A percentile compares a stretch with the other conserved stretches of the same genome.
These are phyloP conservation scores for Megaceryle alcyon DNA, from an alignment of 2,797 vertebrate genomes.

Conservation along the genomic window DNA sequence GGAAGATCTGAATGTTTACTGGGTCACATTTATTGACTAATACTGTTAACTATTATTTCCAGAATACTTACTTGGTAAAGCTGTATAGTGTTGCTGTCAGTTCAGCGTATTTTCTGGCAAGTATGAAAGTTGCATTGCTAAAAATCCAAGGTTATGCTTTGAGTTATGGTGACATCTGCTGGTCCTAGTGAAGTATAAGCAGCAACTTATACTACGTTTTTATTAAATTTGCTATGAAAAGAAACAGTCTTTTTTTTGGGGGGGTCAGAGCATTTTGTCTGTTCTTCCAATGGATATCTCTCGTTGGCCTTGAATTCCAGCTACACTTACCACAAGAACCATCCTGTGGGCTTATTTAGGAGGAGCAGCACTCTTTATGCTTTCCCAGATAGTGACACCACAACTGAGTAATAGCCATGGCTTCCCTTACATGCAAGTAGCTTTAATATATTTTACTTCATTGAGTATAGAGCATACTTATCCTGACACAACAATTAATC, in stretches of 20 bases:
- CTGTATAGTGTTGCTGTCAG: background rate
- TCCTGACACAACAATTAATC: background rate
- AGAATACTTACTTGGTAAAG: background rate
- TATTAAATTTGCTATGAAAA: background rate
- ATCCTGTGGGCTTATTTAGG: background rate
- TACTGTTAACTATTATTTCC: background rate
- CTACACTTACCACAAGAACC: background rate
- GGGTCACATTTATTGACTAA: background rate
- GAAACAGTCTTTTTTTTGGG: background rate
- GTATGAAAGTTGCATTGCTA: background rate
- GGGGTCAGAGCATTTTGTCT: background rate
- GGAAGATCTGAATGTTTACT: background rate
- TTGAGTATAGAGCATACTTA: background rate
- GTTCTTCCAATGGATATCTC: background rate
- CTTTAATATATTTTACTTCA: background rate
- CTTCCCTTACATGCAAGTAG: background rate
- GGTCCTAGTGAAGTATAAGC: conserved; percentile 15
- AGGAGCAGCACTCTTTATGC: background rate
- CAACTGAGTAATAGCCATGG: background rate
- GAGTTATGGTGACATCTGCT: conserved; percentile 72
- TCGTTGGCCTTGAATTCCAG: background rate
- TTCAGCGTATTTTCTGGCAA: background rate
- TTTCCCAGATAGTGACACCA: background rate
- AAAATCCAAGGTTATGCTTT: background rate
- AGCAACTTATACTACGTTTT: background rate